Evolutionary conservation across 37 sponge, comb jelly and placozoan genomes (phyloP).

Genomic region (Crambe crambe): DNA sequence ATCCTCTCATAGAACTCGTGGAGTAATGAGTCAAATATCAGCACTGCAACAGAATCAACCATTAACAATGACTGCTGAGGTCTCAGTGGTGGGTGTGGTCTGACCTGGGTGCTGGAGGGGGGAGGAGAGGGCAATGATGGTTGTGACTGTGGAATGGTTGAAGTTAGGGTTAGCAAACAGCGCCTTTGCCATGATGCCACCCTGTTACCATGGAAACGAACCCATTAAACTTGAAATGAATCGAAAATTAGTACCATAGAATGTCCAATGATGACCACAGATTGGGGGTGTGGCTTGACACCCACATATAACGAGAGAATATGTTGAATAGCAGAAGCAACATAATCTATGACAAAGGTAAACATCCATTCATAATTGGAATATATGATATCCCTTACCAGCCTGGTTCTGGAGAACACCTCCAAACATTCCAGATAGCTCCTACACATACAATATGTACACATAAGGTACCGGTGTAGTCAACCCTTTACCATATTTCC

Average conservation of each 20-base stretch:
- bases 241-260: constrained; percentile 54
- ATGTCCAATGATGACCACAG: constrained; percentile 64
- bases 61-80: background rate
- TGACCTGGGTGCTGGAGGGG: constrained; percentile 53
- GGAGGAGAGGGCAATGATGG: constrained; percentile 67
- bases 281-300: constrained; percentile 14
- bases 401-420: constrained; percentile 55
- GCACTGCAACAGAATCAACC: constrained; percentile 15
- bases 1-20: constrained; percentile 36
- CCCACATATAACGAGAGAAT: constrained; percentile 66
- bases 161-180: constrained; percentile 59
- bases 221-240: background rate
- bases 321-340: constrained; percentile 40
- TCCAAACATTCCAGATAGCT: constrained; percentile 76
- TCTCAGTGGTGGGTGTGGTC: background rate
- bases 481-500: no score
- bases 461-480: background rate
- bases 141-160: constrained; percentile 23
- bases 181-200: constrained; percentile 65
- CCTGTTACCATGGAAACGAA: no score
- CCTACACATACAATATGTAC: constrained; percentile 27
- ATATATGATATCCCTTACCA: constrained; percentile 11
- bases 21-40: constrained; percentile 42
- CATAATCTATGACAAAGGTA: constrained; percentile 30
- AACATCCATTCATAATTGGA: background rate